Evolutionary conservation across 2,113 vertebrate species (phyloP).

Genomic region (Anoplopoma fimbria): DNA sequence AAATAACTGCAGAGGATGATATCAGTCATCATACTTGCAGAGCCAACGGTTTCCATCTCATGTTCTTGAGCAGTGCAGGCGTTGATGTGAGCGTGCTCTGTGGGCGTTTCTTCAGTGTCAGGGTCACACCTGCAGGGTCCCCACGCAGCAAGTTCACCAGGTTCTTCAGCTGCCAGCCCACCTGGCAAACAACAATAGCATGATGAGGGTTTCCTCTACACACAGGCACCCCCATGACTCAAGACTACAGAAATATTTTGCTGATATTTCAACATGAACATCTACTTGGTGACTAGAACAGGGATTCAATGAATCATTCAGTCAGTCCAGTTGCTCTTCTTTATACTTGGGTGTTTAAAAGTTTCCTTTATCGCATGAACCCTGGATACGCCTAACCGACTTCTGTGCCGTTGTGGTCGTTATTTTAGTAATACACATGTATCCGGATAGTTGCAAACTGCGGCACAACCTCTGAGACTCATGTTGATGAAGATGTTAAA

Average conservation of each 20-base stretch:
- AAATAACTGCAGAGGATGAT: slow-evolving; percentile 31
- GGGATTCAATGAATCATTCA: neutral
- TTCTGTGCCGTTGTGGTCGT: slow-evolving; percentile 13
- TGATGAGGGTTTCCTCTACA: slow-evolving; percentile 4
- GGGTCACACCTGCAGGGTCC: slow-evolving; percentile 83
- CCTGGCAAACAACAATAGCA: slow-evolving; percentile 64
- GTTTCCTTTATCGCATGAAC: neutral
- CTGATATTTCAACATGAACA: neutral
- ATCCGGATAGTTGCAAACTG: slow-evolving; percentile 6
- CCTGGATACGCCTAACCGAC: neutral
- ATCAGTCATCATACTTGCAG: slow-evolving; percentile 77
- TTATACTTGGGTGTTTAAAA: neutral
- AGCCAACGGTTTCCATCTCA: slow-evolving; percentile 87
- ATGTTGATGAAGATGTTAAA: slow-evolving; percentile 21
- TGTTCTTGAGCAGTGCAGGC: slow-evolving; percentile 86
- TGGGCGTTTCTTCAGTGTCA: slow-evolving; percentile 86
- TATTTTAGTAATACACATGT: neutral
- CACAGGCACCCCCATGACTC: slow-evolving; percentile 3
- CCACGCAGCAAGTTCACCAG: slow-evolving; percentile 84
- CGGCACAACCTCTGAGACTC: slow-evolving; percentile 4
- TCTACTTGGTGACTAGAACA: neutral
- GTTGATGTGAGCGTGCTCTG: slow-evolving; percentile 86
- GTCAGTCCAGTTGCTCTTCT: neutral
- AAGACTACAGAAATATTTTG: neutral
- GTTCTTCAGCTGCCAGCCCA: slow-evolving; percentile 88